Base-by-base conservation (phyloP, 2,888 invertebrate genomes). In the Netelia fuscicornis region DNA sequence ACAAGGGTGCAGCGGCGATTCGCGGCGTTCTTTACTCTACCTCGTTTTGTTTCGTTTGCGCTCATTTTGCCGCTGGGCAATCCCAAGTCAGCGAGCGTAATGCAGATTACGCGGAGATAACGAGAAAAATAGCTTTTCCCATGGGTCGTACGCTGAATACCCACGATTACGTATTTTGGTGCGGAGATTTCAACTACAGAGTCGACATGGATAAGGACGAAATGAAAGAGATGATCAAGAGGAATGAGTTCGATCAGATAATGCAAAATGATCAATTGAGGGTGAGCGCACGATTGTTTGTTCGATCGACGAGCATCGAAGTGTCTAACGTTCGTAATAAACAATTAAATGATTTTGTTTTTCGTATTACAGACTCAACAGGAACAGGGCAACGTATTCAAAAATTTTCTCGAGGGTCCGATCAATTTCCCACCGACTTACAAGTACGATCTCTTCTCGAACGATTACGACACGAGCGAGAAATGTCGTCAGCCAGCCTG, bases 151-250 rank as follows among this genome's bases (percentile, higher is more conserved):
- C 97, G 0, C 94, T 99, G 6, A 97, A 98, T 93, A 98, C 98
- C 1, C 99, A 99, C 92, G 99, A 99, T 94, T 99, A 98, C 93
- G 97, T 99, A 0, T 99, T 99, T 94, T 99, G 99, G 99, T 98
- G 99, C 93, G 99, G 99, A 0, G 99, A 99, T 94, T 99, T 99
- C 94, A 99, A 99, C 94, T 99, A 99, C 93, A 96, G 99, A 81
- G 97, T 99, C 81, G 99, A 99, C 93, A 96, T 99, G 96, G 97
- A 98, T 87, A 98, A 98, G 92, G 99, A 99, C 6, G 98, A 98
- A 92, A 97, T 99, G 85, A 98, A 98, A 91, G 96, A 97, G 83
- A 95, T 98, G 85, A 96, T 99, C 0, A 96, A 96, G 80, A 95
- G 96, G 86, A 96, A 97, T 85, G 96, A 98, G 92, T 95, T 97